These are phyloP conservation scores for Phyllostomus discolor DNA, from an alignment of 2,113 vertebrate genomes.

Conservation along the genomic window DNA sequence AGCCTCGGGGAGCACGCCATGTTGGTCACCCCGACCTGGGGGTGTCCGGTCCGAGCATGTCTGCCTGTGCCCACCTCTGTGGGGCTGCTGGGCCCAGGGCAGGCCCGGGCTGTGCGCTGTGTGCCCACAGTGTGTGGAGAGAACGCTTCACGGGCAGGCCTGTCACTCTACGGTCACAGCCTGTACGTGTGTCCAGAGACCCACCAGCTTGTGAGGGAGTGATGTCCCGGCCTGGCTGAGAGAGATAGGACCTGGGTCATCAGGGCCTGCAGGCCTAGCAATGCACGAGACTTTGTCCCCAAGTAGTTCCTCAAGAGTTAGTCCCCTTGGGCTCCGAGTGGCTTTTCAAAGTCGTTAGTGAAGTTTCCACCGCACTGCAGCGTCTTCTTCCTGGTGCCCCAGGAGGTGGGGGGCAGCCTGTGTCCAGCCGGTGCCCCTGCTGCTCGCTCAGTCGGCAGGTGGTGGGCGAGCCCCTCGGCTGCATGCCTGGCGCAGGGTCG, in stretches of 20 bases:
- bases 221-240: no score
- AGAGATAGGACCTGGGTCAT: fast-evolving
- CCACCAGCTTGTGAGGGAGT: neutral
- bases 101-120: neutral
- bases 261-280: neutral
- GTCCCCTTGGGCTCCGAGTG: neutral
- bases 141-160: neutral
- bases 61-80: fast-evolving
- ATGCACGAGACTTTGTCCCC: neutral
- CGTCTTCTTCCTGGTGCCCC: neutral
- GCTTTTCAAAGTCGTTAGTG: neutral
- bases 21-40: fast-evolving
- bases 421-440: no score
- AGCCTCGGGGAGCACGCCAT: fast-evolving
- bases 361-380: neutral
- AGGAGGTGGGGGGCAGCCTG: no score
- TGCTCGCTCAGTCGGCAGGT: neutral
- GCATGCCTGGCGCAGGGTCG: neutral
- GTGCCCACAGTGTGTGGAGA: neutral
- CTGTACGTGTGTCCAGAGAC: fast-evolving
- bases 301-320: neutral
- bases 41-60: fast-evolving
- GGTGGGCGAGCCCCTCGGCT: neutral
- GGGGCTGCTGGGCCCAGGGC: neutral
- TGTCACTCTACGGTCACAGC: fast-evolving